A percentile compares a stretch with the other conserved stretches of the same genome.
Conservation (phyloP, 2,888 invertebrate genomes). For the Nomada goodeniana region DNA sequence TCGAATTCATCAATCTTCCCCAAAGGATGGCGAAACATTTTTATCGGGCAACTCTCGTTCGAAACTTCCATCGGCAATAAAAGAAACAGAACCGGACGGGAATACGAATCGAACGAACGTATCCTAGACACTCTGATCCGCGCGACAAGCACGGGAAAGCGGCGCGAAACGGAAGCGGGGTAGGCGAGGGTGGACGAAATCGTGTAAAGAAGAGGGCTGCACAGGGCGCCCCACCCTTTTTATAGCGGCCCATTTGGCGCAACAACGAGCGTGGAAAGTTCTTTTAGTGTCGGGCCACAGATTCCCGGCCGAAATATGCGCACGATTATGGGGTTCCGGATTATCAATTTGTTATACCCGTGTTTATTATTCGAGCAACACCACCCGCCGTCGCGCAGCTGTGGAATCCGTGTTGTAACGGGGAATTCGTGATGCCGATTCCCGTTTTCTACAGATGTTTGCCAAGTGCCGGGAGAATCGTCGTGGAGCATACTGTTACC, state of each 20-base stretch:
- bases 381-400: conserved; percentile 47
- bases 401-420: conserved; percentile 51
- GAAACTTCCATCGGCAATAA: conserved; percentile 10
- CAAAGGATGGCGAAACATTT: conserved; percentile 8
- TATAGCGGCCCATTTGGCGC: conserved; percentile 84
- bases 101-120: conserved; percentile 12
- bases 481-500: conserved; percentile 3
- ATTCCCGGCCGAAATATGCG: conserved; percentile 81
- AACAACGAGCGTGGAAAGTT: conserved; percentile 84
- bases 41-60: conserved; percentile 3
- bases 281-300: conserved; percentile 82
- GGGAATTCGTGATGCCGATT: conserved; percentile 46
- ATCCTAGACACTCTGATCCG: conserved; percentile 39
- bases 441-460: conserved; percentile 57
- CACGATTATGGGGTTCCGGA: conserved; percentile 82
- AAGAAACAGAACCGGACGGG: conserved; percentile 1
- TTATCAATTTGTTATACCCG: conserved; percentile 84
- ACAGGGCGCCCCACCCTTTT: conserved; percentile 77
- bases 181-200: conserved; percentile 30
- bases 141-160: conserved; percentile 14
- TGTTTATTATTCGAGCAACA: conserved; percentile 79
- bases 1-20: conserved; percentile 26
- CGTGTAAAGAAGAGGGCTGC: conserved; percentile 56
- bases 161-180: conserved; percentile 14
- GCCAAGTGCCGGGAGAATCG: conserved; percentile 27